Base-by-base conservation (phyloP, 2,113 vertebrate genomes). In the Cyphomyrus discorhynchus region DNA sequence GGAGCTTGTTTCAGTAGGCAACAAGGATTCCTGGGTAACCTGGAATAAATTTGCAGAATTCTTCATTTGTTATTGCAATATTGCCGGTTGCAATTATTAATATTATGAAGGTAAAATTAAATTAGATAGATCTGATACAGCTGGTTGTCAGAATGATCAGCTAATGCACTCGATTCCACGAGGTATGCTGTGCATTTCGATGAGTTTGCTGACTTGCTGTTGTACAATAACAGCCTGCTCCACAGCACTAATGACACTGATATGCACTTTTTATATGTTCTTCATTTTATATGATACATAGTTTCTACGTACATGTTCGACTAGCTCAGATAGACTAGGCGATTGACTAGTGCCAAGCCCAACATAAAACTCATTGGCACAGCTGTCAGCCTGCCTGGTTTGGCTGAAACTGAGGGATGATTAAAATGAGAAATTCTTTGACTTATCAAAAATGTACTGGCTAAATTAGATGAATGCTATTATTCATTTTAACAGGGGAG, bases 1-100 rank as follows among this genome's bases (percentile, higher is more conserved):
- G 92, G 90, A 77, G 86, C 27, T 87, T 21, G 92, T 93, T 89
- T 92, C 91, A 94, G 91, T 91, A 39, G 83, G 90, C 3, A 42
- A 0, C 49, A 74, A 80, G 5, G 56, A 19, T 56, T 21, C 19
- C 1, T 52, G n/a, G 56, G 77, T 39, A 91, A 91, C 90, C 88
- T 90, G 74, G 10, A 17, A 15, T 87, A 31, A 35, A 47, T n/a
- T 70, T 0, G 3, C 62, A 11, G n/a, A 70, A 31, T 70, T 31
- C 62, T 70, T 31, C 10, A 70, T 4, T 70, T 70, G 27, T 31
- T 13, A 70, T 42, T 42, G 35, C 13, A 42, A 80, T 39, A 39
- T 80, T 6, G 74, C 74, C 39, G 17, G 35, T 39, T 42, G 74
- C 35, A 39, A 80, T 80, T 80, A 19, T 80, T 42, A 80, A 80